Base-by-base conservation (phyloP, 92 coral and sea anemone genomes). In the Zoanthus solanderi region DNA sequence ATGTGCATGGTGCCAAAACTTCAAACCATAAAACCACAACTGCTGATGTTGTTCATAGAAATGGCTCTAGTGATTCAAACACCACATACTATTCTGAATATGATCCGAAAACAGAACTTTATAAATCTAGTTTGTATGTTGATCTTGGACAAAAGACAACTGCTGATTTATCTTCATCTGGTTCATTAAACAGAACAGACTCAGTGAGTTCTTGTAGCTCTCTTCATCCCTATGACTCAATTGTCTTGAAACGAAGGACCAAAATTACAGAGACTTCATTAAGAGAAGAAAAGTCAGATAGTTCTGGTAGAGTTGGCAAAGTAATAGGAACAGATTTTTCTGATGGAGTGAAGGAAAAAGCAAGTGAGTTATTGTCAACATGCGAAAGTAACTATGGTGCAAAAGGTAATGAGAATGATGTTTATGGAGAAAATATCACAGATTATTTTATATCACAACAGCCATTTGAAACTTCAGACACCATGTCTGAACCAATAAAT, bases 141-240 rank as follows among this genome's bases (percentile, higher is more conserved):
- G 82, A 83, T 67, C 68, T 91, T 44, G 82, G 79, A 73, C 57
- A 81, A 81, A 66, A 13, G 28, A 31, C 17, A 15, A 11, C 82
- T 11, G 45, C 28, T 52, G 67, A 54, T 52, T 34, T 54, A 13
- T 16, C 31, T 77, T 44, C 75, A 47, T 52, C 83, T 54, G 82
- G 78, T 31, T 87, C 93, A 45, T 28, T 77, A 63, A 67, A 48
- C 63, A 87, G 91, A 67, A 80, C 77, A 65, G 83, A 84, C 34
- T 87, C 93, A 7, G 71, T 78, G 17, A 83, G 80, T 87, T 87
- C 89, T 14, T 67, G 88, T 57, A 46, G 85, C 44, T 81, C 85
- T 17, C 75, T 87, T 71, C 98, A 95, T 79, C 98, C 98, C 18
- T 95, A 91, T 85, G 98, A 90, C 53, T 87, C 94, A 2, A 95